Base-by-base conservation (phyloP, 2,113 vertebrate species). In the Lethenteron reissneri region DNA sequence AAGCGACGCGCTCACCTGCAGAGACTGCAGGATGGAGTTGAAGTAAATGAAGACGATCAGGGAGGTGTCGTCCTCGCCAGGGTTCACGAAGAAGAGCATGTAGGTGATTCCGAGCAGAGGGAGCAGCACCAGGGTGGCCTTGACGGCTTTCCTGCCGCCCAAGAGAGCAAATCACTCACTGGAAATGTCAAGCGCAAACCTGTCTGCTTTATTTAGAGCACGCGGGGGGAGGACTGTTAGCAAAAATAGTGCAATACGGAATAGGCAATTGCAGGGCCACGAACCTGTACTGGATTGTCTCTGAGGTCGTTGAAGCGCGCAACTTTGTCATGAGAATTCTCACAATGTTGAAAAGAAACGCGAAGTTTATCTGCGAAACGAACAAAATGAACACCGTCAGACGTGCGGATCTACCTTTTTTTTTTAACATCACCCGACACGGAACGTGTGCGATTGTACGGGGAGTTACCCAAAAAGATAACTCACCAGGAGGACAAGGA, bases 71-170 rank as follows among this genome's bases (percentile, higher is more conserved):
- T 96, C 94, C 69, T 99, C 92, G 2, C 92, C 90, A 0, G 92
- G 92, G 76, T 95, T 95, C 75, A 99, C 91, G 3, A 99, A 99
- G 80, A 97, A 99, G 73, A 97, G 80, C 91, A 97, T 95, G 76
- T 99, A 97, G 58, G 92, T 99, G 82, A 97, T 96, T 56, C 92
- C 94, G 76, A 99, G 82, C n/a, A 99, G 83, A 8, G 94, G 94
- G 57, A 99, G 83, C 19, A 99, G 84, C 7, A 99, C 94, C 77
- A 99, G 83, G 0, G 92, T 99, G 25, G 94, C 94, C 76, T 99
- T 99, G 78, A 97, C 92, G 2, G 92, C 92, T 84, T 99, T 97
- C 79, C 92, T 99, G 83, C 70, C 70, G 75, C 68, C 71, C 41
- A 41, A 41, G 41, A 41, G 6, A 41, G 41, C 41, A 41, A 41